phyloP scores from a whole-genome alignment of 2,888 invertebrate species.

The Ennomos quercinarius region DNA sequence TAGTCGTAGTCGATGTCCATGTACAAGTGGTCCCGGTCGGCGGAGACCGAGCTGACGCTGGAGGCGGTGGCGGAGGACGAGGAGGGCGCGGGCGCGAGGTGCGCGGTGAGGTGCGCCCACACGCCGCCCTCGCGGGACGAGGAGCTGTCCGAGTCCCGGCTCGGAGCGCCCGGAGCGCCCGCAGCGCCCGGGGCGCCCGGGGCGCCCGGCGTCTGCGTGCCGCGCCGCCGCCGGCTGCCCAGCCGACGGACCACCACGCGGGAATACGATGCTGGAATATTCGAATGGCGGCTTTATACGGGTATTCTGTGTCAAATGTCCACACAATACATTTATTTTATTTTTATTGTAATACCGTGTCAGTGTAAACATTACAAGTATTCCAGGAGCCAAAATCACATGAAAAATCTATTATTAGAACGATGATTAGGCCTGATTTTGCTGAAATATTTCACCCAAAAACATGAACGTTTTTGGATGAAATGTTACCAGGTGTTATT shows the following conservation, averaged over 20 bases:
- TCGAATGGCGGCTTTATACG: too few species aligned
- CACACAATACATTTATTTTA: too few species aligned
- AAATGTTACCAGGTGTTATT: too few species aligned
- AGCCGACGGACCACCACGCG: conserved; percentile 50
- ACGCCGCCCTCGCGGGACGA: conserved; percentile 42
- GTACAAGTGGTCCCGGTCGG: conserved; percentile 60
- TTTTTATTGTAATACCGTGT: too few species aligned
- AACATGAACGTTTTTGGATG: too few species aligned
- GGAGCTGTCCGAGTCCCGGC: conserved; percentile 3
- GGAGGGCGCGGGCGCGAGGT: conserved; percentile 19
- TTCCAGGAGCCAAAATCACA: too few species aligned
- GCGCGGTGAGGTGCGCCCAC: conserved; percentile 50
- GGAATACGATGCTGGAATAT: conserved; percentile 47
- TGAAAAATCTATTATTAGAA: too few species aligned
- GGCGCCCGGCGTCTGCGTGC: conserved; percentile 33
- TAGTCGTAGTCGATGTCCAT: conserved; percentile 83
- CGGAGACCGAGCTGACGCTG: conserved; percentile 38
- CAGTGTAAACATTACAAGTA: too few species aligned
- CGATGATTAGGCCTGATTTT: too few species aligned
- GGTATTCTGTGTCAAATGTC: too few species aligned
- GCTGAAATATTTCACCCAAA: too few species aligned
- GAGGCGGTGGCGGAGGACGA: conserved; percentile 40
- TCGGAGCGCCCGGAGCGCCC: conserved; percentile 18
- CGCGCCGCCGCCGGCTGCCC: conserved; percentile 34
- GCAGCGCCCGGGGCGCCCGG: conserved; percentile 18